Evolutionary conservation across 2,797 vertebrate genomes (phyloP), one percentile per base, ranked within the genome.

Genomic region (Taenioides sp.): DNA sequence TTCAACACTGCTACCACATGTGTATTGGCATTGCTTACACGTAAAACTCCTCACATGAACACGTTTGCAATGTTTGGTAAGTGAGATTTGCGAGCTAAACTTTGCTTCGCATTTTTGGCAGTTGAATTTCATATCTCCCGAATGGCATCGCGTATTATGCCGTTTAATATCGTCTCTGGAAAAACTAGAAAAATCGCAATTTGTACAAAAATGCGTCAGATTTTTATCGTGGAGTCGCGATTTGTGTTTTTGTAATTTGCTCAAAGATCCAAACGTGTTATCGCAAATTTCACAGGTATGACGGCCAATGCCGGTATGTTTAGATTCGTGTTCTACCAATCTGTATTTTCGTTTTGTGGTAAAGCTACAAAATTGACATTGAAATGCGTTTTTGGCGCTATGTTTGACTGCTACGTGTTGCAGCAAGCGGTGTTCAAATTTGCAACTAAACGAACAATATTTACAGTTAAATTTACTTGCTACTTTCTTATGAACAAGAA

Each of bases 101-200:
- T 87, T 87, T 49, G 96, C 95, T 1, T 93, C 87, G 0, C 98
- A 99, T 34, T 91, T 90, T 0, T 90, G 67, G 74, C 98, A 99
- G 10, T 90, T 58, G 0, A 96, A 95, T 47, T 78, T 87, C 0
- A 94, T 86, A 25, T 94, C 94, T 0, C 96, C 97, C 0, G 86
- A 92, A 90, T 98, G 98, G 89, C 98, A 99, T 72, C 96, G 95
- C 74, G 93, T 91, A 52, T 92, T 78, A 0, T 99, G 97, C 9
- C 97, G 96, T 9, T 91, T 94, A 7, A 99, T 92, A 14, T 99
- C 97, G 0, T 97, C 96, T 0, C 91, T 94, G 1, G 96, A 92
- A 86, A 96, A 98, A 84, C 96, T 95, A 5, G 94, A 92, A 65
- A 98, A 99, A 90, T 99, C 98, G 0, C 97, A 99, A 57, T 95